phyloP scores from a whole-genome alignment of 53 echinoderm and acorn worm species.

The Holothuria leucospilota region DNA sequence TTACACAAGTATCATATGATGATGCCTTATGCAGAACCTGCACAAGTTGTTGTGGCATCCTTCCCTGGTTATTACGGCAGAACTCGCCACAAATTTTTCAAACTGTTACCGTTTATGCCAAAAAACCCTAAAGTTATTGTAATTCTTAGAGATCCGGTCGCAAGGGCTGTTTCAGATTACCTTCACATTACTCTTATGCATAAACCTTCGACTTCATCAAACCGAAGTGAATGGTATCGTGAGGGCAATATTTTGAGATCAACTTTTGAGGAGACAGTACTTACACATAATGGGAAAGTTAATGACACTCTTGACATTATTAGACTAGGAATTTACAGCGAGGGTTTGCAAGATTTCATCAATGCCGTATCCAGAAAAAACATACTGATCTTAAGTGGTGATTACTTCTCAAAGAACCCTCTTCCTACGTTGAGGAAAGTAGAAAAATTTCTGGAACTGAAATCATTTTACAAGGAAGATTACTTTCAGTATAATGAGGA shows the following conservation, averaged over 20 bases:
- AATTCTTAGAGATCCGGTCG: conserved; percentile 44
- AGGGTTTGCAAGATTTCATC: too few relatives aligned
- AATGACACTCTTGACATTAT: too few relatives aligned
- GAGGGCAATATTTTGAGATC: neutral
- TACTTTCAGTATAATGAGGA: too few relatives aligned
- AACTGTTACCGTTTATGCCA: conserved; percentile 10
- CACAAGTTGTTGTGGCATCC: neutral
- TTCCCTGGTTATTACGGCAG: conserved; percentile 5
- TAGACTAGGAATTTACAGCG: too few relatives aligned
- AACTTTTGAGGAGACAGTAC: conserved; percentile 45
- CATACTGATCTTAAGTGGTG: conserved; percentile 3
- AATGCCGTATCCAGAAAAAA: too few relatives aligned
- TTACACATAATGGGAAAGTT: neutral
- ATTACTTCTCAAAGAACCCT: conserved; percentile 25
- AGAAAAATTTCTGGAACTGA: conserved; percentile 2
- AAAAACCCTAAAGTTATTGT: conserved; percentile 21
- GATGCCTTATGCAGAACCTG: too few relatives aligned
- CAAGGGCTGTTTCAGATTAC: conserved; percentile 48
- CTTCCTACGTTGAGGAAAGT: conserved; percentile 1
- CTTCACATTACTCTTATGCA: neutral
- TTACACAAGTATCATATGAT: neutral
- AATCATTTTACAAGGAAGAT: neutral
- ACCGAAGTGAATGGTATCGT: neutral
- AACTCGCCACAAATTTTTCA: neutral
- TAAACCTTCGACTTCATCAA: too few relatives aligned